Evolutionary conservation across 2,113 vertebrate species (phyloP), one percentile per base, ranked within the genome.

Genomic region (Megalops atlanticus): DNA sequence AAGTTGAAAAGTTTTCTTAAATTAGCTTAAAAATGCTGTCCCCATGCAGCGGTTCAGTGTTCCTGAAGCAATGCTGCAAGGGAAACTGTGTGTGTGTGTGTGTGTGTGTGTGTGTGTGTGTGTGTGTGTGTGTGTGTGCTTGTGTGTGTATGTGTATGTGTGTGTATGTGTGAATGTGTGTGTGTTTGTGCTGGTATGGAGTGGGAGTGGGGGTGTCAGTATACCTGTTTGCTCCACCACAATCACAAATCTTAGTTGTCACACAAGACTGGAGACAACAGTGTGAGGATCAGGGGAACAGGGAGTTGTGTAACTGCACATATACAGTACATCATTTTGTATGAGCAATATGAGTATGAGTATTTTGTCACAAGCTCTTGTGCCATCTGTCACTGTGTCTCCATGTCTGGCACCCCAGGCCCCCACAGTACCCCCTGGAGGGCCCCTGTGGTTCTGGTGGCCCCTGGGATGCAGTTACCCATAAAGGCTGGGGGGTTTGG

Each of bases 1-100:
- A 58, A 78, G 49, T 38, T 38, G 16, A 21, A 36, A 64, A 78
- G 47, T 78, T 78, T 78, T 35, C 49, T 78, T 54, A 38, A 78
- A 78, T 78, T 64, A 58, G 47, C 47, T 58, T 35, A 12, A 31
- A 31, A 36, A 18, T 40, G 24, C 76, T 35, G 31, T 78, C 47
- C 24, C 76, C 31, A 35, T 16, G 10, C 14, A 78, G 35, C n/a
- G 24, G 15, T 1, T 45, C 1, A 35, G 68, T 12, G 68, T 16
- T 70, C 14, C 11, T 1, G 33, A 70, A 14, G n/a, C 2, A 8
- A 36, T 18, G n/a, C 27, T 35, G 68, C 16, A n/a, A n/a, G n/a
- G n/a, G n/a, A n/a, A n/a, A n/a, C n/a, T 45, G 24, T n/a, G 3
- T 58, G 24, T n/a, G 6, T 58, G 52, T 24, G 21, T 58, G 52